Base-by-base conservation (phyloP, 1,140 invertebrate genomes). In the Zaprionus tsacasi region DNA sequence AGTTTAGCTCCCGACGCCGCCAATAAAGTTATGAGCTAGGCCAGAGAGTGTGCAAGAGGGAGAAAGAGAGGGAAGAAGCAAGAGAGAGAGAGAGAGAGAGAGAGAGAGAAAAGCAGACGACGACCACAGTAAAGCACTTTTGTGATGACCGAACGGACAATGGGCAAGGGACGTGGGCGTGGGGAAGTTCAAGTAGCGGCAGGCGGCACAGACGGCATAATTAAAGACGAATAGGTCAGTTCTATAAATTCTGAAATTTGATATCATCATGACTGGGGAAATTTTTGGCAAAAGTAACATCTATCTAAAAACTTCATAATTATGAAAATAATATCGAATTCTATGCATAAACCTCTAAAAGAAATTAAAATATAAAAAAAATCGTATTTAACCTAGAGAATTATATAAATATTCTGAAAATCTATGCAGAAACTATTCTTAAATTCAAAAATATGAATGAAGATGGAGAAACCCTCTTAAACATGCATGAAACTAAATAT, bases 21-120 rank as follows among this genome's bases (percentile, higher is more conserved):
- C 76, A 74, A 78, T 70, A 86, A 82, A 86, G 76, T 88, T 82
- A 79, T 82, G 77, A 85, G 69, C 81, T 40, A 48, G 43, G 33
- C 66, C 40, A 80, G 48, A 33, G 40, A 43, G 40, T n/a, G n/a
- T n/a, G n/a, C 5, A 13, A n/a, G 6, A 7, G 40, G 15, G 13
- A 15, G n/a, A 43, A n/a, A 43, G n/a, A 43, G n/a, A n/a, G 40
- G 13, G 38, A 7, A 13, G 5, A 5, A 12, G 12, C 1, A 33
- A 12, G 11, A 12, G 13, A n/a, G n/a, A n/a, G 5, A n/a, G 38
- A 43, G 13, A n/a, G 40, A n/a, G 40, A 40, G 13, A 4, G 36
- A 38, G 12, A 38, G 12, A n/a, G 38, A 6, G 38, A 40, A 40
- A 40, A 40, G 13, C 38, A 40, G 25, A 12, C 63, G 65, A 40